Percentiles rank a stretch among this genome's conserved stretches.
Evolutionary conservation across 2,113 vertebrate genomes (phyloP).

Genomic region (Tyrannus savana): DNA sequence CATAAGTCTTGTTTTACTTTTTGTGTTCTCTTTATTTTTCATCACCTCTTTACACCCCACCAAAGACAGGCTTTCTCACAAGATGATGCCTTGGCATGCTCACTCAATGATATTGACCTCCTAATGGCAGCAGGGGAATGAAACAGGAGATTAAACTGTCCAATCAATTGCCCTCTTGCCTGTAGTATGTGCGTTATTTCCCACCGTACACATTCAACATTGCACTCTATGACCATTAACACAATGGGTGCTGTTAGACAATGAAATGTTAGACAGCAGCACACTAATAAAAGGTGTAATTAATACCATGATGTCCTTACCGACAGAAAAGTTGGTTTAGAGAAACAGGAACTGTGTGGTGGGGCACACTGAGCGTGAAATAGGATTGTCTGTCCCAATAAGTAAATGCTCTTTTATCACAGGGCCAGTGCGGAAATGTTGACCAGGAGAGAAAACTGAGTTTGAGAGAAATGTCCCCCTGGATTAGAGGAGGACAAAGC

Average conservation of each 20-base stretch:
- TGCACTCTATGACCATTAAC: neutral
- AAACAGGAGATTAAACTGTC: conserved; percentile 5
- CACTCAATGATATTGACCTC: neutral
- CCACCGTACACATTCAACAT: neutral
- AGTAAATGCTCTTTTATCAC: neutral
- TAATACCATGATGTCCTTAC: neutral
- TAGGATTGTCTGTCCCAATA: neutral
- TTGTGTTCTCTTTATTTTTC: neutral
- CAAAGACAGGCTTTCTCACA: neutral
- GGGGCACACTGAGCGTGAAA: neutral
- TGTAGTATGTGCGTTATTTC: neutral
- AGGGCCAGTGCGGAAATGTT: neutral
- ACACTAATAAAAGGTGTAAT: conserved; percentile 15
- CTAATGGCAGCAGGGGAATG: neutral
- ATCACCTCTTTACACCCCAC: neutral
- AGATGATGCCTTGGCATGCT: neutral
- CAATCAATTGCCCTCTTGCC: conserved; percentile 21
- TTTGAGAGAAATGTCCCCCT: neutral
- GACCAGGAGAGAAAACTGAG: neutral
- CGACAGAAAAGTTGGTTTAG: neutral
- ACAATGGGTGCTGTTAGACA: neutral
- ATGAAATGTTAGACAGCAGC: conserved; percentile 21
- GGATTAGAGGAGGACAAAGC: neutral
- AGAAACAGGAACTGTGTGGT: neutral
- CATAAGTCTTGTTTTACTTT: neutral